Evolutionary conservation across 1,140 invertebrate species (phyloP).

Genomic region (Drosophila ananassae): DNA sequence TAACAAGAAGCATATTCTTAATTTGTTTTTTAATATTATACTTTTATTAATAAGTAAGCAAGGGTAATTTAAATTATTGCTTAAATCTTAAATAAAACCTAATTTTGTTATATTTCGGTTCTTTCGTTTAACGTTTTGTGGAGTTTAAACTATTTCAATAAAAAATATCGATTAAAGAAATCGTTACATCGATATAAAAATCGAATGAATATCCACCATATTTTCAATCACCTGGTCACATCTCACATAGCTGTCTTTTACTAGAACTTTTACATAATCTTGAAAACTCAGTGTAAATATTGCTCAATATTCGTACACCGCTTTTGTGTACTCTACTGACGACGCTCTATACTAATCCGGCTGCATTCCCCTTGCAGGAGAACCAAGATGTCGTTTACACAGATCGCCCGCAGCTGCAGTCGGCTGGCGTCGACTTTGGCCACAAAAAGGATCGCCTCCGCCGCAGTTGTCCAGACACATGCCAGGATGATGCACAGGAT

Average conservation of each 20-base stretch:
- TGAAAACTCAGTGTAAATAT: slow-evolving; percentile 75
- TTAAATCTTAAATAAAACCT: too few species aligned
- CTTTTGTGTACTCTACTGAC: neutral
- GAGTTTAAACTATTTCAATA: neutral
- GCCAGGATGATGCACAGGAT: slow-evolving; percentile 73
- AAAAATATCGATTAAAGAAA: neutral
- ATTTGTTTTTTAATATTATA: too few species aligned
- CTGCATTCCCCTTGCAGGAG: slow-evolving; percentile 41
- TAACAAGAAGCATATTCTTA: too few species aligned
- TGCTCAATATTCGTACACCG: slow-evolving; percentile 14
- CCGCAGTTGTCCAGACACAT: slow-evolving; percentile 58
- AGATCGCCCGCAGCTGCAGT: slow-evolving; percentile 78
- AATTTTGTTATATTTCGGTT: too few species aligned
- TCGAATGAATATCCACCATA: neutral
- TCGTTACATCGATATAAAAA: neutral
- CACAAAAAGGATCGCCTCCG: slow-evolving; percentile 59
- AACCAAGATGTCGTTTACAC: slow-evolving; percentile 73
- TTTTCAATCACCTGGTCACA: slow-evolving; percentile 14
- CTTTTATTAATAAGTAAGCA: too few species aligned
- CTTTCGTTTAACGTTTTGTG: neutral
- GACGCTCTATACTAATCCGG: slow-evolving; percentile 8
- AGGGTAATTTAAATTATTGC: too few species aligned
- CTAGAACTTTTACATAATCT: slow-evolving; percentile 79
- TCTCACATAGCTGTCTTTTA: slow-evolving; percentile 18
- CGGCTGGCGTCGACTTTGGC: slow-evolving; percentile 70